Base-by-base conservation (phyloP, 2,797 vertebrate genomes). In the Menidia menidia region DNA sequence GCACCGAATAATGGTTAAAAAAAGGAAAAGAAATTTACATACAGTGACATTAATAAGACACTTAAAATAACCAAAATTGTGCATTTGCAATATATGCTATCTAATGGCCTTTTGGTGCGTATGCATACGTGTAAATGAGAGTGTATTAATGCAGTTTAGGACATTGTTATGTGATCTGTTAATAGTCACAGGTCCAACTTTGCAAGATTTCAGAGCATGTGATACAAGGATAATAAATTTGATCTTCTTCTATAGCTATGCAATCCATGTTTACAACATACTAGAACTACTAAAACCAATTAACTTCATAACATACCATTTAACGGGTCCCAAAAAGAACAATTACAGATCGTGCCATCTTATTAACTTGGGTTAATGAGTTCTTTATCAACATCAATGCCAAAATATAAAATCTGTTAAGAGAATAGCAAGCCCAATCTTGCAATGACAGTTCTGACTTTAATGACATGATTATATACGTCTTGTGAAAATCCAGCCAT, bases 381-480 rank as follows among this genome's bases (percentile, higher is more conserved):
- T 9, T 13, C 48, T 72, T 59, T 19, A 67, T 67, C 64, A 60
- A 19, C 59, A 68, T 60, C n/a, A 70, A 63, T 18, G 30, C 15
- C 2, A 4, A 55, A 54, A 68, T 51, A 64, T 15, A 39, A 16
- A 44, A 12, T 42, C 42, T n/a, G 19, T 68, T 47, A 3, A 3
- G 14, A 58, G 3, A 4, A 53, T 63, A 66, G 4, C 35, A 18
- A 11, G 32, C 9, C 60, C 50, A 44, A 77, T 67, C 30, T 55
- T 42, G 13, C 14, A 41, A 18, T 31, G 41, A 14, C 4, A 60
- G 44, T 33, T 25, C 9, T 4, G 53, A 9, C 15, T 65, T 39
- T 8, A 43, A 31, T 70, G n/a, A 19, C 42, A 52, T 41, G 7
- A 30, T 45, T 19, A 47, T n/a, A 47, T 66, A 4, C 13, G 1